Percentiles rank a stretch among this genome's conserved stretches.
These are phyloP conservation scores for Passer montanus DNA, from an alignment of 2,113 vertebrate genomes.

Conservation along the genomic window DNA sequence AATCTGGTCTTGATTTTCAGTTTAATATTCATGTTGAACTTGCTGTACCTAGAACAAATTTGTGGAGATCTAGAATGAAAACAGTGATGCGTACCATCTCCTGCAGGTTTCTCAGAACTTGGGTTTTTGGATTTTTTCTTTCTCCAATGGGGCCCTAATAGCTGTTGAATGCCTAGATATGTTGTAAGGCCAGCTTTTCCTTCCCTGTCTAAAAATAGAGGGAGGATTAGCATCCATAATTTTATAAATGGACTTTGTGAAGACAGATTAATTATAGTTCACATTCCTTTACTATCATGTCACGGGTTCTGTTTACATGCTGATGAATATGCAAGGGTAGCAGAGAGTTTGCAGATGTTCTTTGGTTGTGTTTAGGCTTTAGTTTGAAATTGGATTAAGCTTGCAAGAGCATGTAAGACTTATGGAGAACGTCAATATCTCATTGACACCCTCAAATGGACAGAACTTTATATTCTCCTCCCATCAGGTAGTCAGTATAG, in stretches of 20 bases:
- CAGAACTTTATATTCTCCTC: not conserved
- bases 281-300: not conserved
- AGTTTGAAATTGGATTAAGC: not conserved
- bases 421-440: not conserved
- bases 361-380: not conserved
- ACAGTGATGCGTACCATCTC: not conserved
- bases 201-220: not conserved
- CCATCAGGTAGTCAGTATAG: not conserved
- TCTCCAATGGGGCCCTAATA: accelerated
- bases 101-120: not conserved
- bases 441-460: not conserved
- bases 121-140: not conserved
- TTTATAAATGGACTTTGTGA: not conserved
- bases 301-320: not conserved
- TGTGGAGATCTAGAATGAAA: not conserved
- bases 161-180: not conserved
- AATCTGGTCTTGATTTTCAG: not conserved
- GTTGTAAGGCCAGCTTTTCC: not conserved
- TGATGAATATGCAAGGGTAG: not conserved
- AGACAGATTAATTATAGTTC: not conserved
- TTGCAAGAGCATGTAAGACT: accelerated
- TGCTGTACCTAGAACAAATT: not conserved
- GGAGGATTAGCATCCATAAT: not conserved
- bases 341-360: not conserved
- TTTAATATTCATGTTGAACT: not conserved